A percentile compares a stretch with the other conserved stretches of the same genome.
These are phyloP conservation scores for Hypolimnas misippus DNA, from an alignment of 2,888 invertebrate genomes.

Conservation along the genomic window DNA sequence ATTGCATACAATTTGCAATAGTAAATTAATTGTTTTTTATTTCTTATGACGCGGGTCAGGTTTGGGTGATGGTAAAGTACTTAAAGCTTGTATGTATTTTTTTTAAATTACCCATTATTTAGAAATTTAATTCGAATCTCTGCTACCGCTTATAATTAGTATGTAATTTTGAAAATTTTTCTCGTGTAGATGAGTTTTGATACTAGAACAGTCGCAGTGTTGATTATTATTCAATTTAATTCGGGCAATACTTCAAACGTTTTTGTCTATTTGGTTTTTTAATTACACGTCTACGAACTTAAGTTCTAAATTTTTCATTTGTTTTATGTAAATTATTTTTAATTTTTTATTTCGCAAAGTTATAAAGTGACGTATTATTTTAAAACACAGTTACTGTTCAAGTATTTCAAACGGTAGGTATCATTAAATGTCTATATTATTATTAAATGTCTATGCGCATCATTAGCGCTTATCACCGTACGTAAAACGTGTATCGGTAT, in stretches of 20 bases:
- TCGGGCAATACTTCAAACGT: not conserved
- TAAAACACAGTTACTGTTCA: constrained; percentile 24
- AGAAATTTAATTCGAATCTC: constrained; percentile 46
- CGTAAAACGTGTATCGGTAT: constrained; percentile 48
- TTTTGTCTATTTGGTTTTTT: not conserved
- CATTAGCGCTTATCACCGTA: constrained; percentile 30
- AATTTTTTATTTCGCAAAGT: not conserved
- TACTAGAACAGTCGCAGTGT: constrained; percentile 35
- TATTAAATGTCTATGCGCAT: constrained; percentile 4
- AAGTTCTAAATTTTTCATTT: not conserved
- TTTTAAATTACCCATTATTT: constrained; percentile 33
- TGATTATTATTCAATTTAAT: not conserved
- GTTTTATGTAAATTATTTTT: not conserved
- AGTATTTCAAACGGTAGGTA: constrained; percentile 20
- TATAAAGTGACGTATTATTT: not conserved
- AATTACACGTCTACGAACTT: too few relatives aligned
- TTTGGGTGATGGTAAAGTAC: constrained; percentile 53
- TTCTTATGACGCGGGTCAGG: constrained; percentile 42
- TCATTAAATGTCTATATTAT: constrained; percentile 27
- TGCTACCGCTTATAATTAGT: constrained; percentile 45
- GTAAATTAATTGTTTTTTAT: constrained; percentile 29
- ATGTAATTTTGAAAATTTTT: constrained; percentile 28
- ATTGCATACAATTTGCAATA: constrained; percentile 23
- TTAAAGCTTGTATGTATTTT: constrained; percentile 45
- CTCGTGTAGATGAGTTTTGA: constrained; percentile 28